Conservation (phyloP, 2,797 vertebrate species). For the Arrhamphus sclerolepis region DNA sequence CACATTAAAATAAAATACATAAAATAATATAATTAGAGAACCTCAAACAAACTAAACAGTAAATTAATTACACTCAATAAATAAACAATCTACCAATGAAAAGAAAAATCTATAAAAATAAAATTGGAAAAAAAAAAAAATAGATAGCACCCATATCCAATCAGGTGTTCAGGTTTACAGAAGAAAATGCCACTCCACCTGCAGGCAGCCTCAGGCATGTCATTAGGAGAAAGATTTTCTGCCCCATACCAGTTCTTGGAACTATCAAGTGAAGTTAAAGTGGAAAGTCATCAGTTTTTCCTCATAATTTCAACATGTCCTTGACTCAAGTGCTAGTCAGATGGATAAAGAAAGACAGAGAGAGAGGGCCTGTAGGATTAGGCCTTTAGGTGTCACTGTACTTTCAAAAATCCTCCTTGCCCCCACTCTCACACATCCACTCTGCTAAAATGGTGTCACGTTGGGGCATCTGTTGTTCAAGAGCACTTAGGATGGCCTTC, state of each 20-base stretch:
- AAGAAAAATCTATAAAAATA: background rate
- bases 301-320: constrained; percentile 86
- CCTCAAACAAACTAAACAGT: constrained; percentile 3
- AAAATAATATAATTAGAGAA: too few relatives aligned
- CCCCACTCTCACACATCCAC: constrained; percentile 42
- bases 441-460: constrained; percentile 77
- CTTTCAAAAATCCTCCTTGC: constrained; percentile 88
- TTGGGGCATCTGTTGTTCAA: constrained; percentile 73
- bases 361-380: constrained; percentile 77
- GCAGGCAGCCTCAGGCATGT: constrained; percentile 93
- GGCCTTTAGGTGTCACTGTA: constrained; percentile 99
- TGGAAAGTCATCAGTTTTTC: constrained; percentile 94
- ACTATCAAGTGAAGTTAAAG: constrained; percentile 93
- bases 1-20: background rate
- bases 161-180: constrained; percentile 85
- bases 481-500: constrained; percentile 61
- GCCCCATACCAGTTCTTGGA: constrained; percentile 89
- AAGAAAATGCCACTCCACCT: constrained; percentile 96
- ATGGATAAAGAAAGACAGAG: constrained; percentile 6
- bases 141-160: constrained; percentile 61
- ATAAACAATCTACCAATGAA: background rate
- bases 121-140: background rate
- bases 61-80: background rate
- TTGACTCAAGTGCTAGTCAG: constrained; percentile 84
- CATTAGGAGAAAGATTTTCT: constrained; percentile 97